phyloP scores from a whole-genome alignment of 2,888 invertebrate species.

The Melolontha melolontha region DNA sequence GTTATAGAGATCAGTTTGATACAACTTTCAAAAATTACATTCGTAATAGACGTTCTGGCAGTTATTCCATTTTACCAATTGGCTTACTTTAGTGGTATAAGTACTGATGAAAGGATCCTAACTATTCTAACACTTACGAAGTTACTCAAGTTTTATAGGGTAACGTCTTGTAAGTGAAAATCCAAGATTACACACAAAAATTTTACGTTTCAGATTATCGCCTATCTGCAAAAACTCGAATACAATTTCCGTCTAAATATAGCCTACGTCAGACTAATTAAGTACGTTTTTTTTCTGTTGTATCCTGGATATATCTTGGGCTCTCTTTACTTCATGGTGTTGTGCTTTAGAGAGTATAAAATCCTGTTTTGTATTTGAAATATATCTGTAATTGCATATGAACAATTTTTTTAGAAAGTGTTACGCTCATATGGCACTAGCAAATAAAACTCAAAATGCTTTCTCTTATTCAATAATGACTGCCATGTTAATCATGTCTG shows the following conservation, averaged over 20 bases:
- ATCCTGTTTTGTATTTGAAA: neutral
- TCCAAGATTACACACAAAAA: neutral
- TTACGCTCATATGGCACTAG: constrained; percentile 40
- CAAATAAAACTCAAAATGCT: constrained; percentile 35
- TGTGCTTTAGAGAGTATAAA: constrained; percentile 32
- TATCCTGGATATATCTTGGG: constrained; percentile 49
- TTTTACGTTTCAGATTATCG: constrained; percentile 46
- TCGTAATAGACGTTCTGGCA: constrained; percentile 47
- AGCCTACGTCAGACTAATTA: constrained; percentile 47
- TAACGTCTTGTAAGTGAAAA: neutral
- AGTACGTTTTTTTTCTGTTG: constrained; percentile 48
- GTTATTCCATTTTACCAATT: constrained; percentile 46
- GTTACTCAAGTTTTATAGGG: constrained; percentile 45
- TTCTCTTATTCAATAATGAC: constrained; percentile 40
- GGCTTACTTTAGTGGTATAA: constrained; percentile 18
- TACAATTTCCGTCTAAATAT: constrained; percentile 49
- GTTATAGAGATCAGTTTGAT: constrained; percentile 38
- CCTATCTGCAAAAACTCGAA: constrained; percentile 47
- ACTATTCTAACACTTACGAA: constrained; percentile 39
- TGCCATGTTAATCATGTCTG: constrained; percentile 47
- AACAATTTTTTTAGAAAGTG: constrained; percentile 40
- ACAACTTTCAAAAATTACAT: constrained; percentile 45
- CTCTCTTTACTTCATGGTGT: constrained; percentile 47
- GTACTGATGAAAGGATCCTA: constrained; percentile 25
- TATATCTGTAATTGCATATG: neutral